Evolutionary conservation across 1,140 invertebrate genomes (phyloP), one percentile per base, ranked within the genome.

Genomic region (Cydia pomonella): DNA sequence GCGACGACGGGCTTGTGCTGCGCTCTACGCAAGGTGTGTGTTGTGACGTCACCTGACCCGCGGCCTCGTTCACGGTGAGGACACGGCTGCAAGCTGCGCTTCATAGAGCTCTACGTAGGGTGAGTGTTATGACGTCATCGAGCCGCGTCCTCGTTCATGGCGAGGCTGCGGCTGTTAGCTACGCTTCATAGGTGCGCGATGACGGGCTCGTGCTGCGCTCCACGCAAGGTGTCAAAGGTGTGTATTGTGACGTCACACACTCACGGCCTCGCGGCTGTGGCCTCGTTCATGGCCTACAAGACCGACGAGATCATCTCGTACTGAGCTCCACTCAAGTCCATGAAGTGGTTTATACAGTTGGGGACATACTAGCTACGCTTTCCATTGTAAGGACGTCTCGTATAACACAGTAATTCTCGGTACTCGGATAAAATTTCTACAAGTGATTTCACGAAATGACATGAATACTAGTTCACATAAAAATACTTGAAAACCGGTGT

Each of bases 151-250:
- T 98, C 98, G 79, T 99, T 99, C 93, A 99, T 98, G 25, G 84
- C 98, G 98, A 23, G 98, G 99, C 94, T 96, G 97, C 33, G 96
- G 96, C 25, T 98, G 97, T 25, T 98, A 98, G 75, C 95, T 99
- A 85, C 95, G 99, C 21, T 99, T 99, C 92, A 96, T 99, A 99
- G 94, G 98, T 99, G 18, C 96, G 98, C 84, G 98, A 99, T 90
- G 99, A 99, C 91, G 99, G 99, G 12, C 95, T 99, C 27, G 97
- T 99, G 16, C 92, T 99, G 72, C 94, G 99, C 74, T 98, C 47
- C 47, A 50, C n/a, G n/a, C n/a, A 44, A 12, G 41, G 41, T 44
- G 41, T n/a, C n/a, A n/a, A n/a, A n/a, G n/a, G n/a, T n/a, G n/a
- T n/a, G n/a, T n/a, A 10, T 2, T 44, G 41, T 44, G 41, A 44